phyloP scores from a whole-genome alignment of 2,797 vertebrate species.

The Anolis apletophallus region DNA sequence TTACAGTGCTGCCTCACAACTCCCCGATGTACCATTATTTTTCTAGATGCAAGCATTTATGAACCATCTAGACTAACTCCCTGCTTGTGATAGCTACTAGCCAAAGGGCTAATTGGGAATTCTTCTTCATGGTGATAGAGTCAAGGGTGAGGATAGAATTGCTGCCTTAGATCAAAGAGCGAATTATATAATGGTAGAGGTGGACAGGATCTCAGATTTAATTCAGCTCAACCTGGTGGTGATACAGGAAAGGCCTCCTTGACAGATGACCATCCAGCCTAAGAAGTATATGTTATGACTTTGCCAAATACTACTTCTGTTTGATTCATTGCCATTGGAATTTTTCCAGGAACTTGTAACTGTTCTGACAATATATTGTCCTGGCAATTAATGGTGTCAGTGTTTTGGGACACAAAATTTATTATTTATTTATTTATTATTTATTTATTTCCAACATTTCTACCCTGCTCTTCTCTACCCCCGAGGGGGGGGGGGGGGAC shows the following conservation, averaged over 20 bases:
- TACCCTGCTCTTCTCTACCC: too few species aligned
- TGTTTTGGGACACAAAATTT: too few species aligned
- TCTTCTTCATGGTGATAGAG: neutral
- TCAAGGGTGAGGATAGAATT: too few species aligned
- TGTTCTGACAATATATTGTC: neutral
- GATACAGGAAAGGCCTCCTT: neutral
- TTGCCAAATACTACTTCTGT: neutral
- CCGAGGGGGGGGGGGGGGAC: too few species aligned
- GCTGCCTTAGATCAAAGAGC: neutral
- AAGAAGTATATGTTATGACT: neutral
- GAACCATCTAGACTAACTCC: neutral
- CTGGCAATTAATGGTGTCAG: too few species aligned
- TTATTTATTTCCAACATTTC: too few species aligned
- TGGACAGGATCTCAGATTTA: neutral
- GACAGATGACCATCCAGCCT: neutral
- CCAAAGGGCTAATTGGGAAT: neutral
- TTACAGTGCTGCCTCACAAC: neutral
- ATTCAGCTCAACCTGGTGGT: neutral
- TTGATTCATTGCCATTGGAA: too few species aligned
- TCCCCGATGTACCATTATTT: neutral
- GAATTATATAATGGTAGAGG: neutral
- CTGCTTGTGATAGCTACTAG: neutral
- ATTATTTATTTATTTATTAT: too few species aligned
- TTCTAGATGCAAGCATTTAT: neutral
- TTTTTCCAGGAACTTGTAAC: neutral